These are phyloP conservation scores for Bambusicola thoracicus DNA, from an alignment of 2,113 vertebrate genomes.

Conservation along the genomic window DNA sequence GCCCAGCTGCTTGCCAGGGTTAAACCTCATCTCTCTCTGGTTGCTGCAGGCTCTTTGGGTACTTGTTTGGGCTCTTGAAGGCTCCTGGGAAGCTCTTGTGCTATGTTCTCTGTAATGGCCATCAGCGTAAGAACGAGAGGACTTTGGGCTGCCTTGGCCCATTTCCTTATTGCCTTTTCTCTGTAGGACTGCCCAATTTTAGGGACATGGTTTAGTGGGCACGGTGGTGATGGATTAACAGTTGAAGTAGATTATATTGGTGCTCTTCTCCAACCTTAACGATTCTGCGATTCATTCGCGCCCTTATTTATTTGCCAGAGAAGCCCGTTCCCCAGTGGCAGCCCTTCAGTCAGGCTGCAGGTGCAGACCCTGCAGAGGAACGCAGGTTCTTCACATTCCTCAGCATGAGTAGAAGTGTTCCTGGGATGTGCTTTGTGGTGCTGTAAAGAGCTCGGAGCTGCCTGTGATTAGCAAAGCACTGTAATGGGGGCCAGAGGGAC, in stretches of 20 bases:
- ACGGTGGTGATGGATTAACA: too few species aligned
- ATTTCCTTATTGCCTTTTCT: background rate
- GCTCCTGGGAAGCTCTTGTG: background rate
- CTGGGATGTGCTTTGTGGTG: background rate
- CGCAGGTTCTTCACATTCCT: background rate
- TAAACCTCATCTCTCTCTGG: background rate
- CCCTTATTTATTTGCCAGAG: background rate
- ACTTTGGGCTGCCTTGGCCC: background rate
- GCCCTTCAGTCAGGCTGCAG: background rate
- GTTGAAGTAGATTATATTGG: too few species aligned
- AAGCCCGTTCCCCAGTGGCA: background rate
- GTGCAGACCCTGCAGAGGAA: background rate
- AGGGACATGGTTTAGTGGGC: too few species aligned
- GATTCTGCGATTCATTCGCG: background rate
- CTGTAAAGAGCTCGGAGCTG: background rate
- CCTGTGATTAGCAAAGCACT: background rate
- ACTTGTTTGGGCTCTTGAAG: background rate
- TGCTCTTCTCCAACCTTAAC: too few species aligned
- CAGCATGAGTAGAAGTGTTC: background rate
- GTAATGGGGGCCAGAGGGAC: background rate
- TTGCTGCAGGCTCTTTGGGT: background rate
- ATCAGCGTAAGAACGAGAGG: background rate
- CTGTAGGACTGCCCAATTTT: background rate
- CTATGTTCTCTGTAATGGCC: background rate
- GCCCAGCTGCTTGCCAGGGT: background rate